A percentile compares a stretch with the other conserved stretches of the same genome.
phyloP scores from a whole-genome alignment of 2,888 invertebrate species.

The Drepana falcataria region DNA sequence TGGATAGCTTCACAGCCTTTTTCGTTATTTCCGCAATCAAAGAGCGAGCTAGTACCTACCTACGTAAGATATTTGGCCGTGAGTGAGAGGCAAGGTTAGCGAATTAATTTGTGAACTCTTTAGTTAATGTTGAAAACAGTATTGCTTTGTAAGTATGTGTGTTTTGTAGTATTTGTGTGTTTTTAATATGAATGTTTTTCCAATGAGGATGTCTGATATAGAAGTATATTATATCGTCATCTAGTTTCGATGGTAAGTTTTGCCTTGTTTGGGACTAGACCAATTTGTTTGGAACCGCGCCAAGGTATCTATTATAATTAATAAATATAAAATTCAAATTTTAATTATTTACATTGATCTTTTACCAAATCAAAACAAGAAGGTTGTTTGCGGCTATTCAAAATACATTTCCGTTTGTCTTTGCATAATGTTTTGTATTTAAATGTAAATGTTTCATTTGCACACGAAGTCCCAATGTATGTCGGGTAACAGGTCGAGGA shows the following conservation, averaged over 20 bases:
- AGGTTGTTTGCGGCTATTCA: neutral
- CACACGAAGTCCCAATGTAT: neutral
- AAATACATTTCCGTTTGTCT: neutral
- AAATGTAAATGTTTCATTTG: neutral
- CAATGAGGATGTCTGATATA: too few relatives aligned
- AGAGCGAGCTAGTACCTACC: neutral
- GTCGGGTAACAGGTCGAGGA: too few relatives aligned
- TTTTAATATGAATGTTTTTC: too few relatives aligned
- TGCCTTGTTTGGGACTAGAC: too few relatives aligned
- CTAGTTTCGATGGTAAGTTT: too few relatives aligned
- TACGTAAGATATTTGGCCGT: neutral
- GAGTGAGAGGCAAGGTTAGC: constrained; percentile 6
- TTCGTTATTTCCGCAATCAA: neutral
- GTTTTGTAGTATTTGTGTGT: too few relatives aligned
- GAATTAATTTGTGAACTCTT: neutral
- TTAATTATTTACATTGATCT: neutral
- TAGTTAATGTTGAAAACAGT: neutral
- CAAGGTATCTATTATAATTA: too few relatives aligned
- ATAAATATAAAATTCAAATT: neutral
- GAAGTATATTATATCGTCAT: too few relatives aligned
- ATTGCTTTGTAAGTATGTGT: neutral
- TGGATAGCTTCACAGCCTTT: neutral
- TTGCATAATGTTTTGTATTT: neutral
- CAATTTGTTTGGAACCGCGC: too few relatives aligned
- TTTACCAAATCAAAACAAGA: neutral